Evolutionary conservation across 1,140 invertebrate species (phyloP).

Genomic region (Leucophenga varia): DNA sequence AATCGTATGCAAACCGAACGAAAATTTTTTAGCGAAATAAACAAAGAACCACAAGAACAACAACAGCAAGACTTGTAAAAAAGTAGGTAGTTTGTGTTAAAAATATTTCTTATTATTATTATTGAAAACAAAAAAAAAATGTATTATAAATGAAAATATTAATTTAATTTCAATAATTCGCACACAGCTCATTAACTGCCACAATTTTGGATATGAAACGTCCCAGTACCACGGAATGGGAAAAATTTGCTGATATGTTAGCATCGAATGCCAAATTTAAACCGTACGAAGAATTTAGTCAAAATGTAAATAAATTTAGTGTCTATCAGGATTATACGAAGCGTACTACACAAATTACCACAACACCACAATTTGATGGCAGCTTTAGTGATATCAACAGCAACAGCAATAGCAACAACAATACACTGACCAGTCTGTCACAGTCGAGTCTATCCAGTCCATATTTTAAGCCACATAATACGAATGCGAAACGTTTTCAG

Average conservation of each 20-base stretch:
- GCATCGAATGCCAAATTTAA: slow-evolving; percentile 39
- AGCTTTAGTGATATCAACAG: slow-evolving; percentile 30
- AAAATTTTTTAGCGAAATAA: too few species aligned
- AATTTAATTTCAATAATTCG: too few species aligned
- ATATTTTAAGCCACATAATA: slow-evolving; percentile 21
- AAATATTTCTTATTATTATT: slow-evolving; percentile 30
- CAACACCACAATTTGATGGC: slow-evolving; percentile 27
- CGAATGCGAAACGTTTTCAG: slow-evolving; percentile 32
- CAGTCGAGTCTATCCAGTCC: slow-evolving; percentile 42
- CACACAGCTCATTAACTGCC: too few species aligned
- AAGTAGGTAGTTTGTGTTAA: slow-evolving; percentile 44
- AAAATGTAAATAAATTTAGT: slow-evolving; percentile 34
- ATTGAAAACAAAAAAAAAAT: slow-evolving; percentile 7
- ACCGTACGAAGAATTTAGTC: slow-evolving; percentile 39
- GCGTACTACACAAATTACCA: slow-evolving; percentile 31
- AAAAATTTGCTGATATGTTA: slow-evolving; percentile 44
- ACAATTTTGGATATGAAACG: slow-evolving; percentile 23
- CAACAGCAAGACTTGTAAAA: slow-evolving; percentile 41
- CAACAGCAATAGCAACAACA: slow-evolving; percentile 7
- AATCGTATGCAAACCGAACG: too few species aligned
- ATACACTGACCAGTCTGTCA: slow-evolving; percentile 32
- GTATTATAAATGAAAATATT: neutral
- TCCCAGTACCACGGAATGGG: slow-evolving; percentile 48
- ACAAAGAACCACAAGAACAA: slow-evolving; percentile 38
- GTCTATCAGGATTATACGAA: slow-evolving; percentile 44